Evolutionary conservation across 2,113 vertebrate genomes (phyloP).

Genomic region (Limnothrissa miodon): DNA sequence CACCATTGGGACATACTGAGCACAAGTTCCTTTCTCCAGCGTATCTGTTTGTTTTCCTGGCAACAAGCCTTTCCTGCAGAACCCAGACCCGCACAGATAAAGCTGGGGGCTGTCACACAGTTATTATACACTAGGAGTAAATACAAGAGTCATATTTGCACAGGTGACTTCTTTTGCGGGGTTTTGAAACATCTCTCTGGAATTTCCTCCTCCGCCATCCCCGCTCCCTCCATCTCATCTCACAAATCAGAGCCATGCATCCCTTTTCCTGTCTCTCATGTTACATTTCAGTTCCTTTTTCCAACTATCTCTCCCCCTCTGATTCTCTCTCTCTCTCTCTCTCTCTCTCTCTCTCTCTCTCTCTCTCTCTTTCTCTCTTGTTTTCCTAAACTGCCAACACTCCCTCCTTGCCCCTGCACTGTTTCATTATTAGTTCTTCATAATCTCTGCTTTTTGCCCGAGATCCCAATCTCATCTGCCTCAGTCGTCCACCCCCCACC

Average conservation of each 20-base stretch:
- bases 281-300: constrained; percentile 50
- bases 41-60: constrained; percentile 36
- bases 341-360: constrained; percentile 69
- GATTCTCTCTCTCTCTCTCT: too few species aligned
- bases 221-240: constrained; percentile 46
- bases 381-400: constrained; percentile 23
- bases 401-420: constrained; percentile 36
- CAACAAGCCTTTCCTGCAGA: constrained; percentile 33
- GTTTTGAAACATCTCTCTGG: constrained; percentile 43
- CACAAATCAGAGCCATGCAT: constrained; percentile 50
- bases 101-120: constrained; percentile 36
- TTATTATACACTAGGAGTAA: constrained; percentile 44
- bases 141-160: constrained; percentile 45
- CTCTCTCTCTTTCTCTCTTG: constrained; percentile 60
- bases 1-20: neutral
- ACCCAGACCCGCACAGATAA: constrained; percentile 34
- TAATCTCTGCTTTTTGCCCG: constrained; percentile 71
- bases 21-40: constrained; percentile 7
- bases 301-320: constrained; percentile 71
- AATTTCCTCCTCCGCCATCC: constrained; percentile 32
- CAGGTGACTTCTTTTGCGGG: constrained; percentile 49
- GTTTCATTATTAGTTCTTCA: constrained; percentile 80
- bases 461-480: constrained; percentile 43
- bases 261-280: constrained; percentile 50
- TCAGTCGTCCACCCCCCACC: constrained; percentile 35